Conservation (phyloP, 1,140 invertebrate species). For the Bombus polaris region DNA sequence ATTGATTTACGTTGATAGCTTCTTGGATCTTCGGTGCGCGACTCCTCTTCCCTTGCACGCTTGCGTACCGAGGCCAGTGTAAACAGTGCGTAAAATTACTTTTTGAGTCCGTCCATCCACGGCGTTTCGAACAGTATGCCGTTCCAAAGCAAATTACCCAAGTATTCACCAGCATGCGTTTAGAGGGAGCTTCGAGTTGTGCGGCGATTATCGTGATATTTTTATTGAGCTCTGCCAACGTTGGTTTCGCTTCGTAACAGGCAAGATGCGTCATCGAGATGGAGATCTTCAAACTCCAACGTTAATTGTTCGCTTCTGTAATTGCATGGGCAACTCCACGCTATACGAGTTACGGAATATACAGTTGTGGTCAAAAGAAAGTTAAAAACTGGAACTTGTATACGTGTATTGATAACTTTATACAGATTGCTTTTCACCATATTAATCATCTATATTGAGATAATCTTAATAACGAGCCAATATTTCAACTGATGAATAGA, state of each 20-base stretch:
- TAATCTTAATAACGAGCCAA: too few species aligned
- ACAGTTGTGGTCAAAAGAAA: too few species aligned
- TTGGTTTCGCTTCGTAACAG: neutral
- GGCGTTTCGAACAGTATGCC: neutral
- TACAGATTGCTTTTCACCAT: too few species aligned
- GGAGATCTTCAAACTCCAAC: slow-evolving; percentile 3
- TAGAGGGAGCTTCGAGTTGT: slow-evolving; percentile 4
- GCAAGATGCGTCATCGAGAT: neutral
- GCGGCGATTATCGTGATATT: slow-evolving; percentile 30
- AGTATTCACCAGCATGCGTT: slow-evolving; percentile 7
- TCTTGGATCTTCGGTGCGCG: slow-evolving; percentile 66
- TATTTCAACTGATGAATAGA: too few species aligned
- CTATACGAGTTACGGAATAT: too few species aligned
- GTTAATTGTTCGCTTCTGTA: slow-evolving; percentile 10
- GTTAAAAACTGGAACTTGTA: too few species aligned
- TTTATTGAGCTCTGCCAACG: slow-evolving; percentile 6
- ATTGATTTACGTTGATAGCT: slow-evolving; percentile 80
- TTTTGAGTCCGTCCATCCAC: slow-evolving; percentile 46
- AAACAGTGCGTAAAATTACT: slow-evolving; percentile 72
- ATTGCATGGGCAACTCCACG: neutral
- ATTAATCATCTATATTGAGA: too few species aligned
- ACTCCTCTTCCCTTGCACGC: slow-evolving; percentile 20
- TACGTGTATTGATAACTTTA: too few species aligned
- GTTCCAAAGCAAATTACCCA: slow-evolving; percentile 52
- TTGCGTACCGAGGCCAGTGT: slow-evolving; percentile 59